Conservation (phyloP, 2,113 vertebrate genomes). For the Ranitomeya imitator region DNA sequence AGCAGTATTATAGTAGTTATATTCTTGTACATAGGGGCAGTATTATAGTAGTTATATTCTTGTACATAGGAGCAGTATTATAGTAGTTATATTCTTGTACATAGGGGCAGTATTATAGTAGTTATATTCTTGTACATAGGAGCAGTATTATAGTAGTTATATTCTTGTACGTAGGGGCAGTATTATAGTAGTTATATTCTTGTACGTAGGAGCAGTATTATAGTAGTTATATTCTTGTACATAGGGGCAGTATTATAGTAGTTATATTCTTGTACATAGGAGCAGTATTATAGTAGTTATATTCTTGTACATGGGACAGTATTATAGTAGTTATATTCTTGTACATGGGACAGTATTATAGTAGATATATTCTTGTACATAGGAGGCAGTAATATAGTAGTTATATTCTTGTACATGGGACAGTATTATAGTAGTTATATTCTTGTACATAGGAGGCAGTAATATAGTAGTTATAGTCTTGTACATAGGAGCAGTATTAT, state of each 20-base stretch:
- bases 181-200: not conserved
- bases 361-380: too few relatives aligned
- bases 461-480: too few relatives aligned
- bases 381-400: not conserved
- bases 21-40: not conserved
- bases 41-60: slow-evolving; percentile 4
- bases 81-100: not conserved
- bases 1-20: not conserved
- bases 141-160: not conserved
- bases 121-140: not conserved
- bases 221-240: not conserved
- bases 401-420: too few relatives aligned
- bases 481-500: too few relatives aligned
- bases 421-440: too few relatives aligned
- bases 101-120: not conserved
- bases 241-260: not conserved
- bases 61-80: not conserved
- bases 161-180: not conserved
- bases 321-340: too few relatives aligned
- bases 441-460: too few relatives aligned
- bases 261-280: not conserved
- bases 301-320: not conserved
- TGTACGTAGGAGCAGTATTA: not conserved
- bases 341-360: too few relatives aligned
- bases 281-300: not conserved